phyloP scores from a whole-genome alignment of 2,797 vertebrate species.

The Leptatherina wallacei region DNA sequence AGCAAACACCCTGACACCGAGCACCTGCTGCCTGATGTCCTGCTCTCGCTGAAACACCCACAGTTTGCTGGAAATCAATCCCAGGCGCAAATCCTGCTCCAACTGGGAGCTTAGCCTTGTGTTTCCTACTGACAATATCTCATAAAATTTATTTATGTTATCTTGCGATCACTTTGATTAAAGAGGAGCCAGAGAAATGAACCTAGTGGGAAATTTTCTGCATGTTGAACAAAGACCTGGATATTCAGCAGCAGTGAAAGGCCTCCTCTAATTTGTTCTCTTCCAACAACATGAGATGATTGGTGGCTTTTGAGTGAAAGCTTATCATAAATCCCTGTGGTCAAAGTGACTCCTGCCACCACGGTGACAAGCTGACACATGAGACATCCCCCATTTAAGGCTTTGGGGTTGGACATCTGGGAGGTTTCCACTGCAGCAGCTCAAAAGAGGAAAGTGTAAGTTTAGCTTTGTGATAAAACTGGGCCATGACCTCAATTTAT shows the following conservation, averaged over 20 bases:
- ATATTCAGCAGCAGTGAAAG: background rate
- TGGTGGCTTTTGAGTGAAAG: constrained; percentile 15
- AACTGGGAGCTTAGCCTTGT: constrained; percentile 34
- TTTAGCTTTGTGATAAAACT: constrained; percentile 69
- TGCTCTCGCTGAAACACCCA: constrained; percentile 61
- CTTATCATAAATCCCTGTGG: constrained; percentile 35
- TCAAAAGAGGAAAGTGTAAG: constrained; percentile 77
- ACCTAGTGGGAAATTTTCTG: background rate
- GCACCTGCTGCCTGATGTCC: constrained; percentile 76
- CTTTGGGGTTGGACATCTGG: constrained; percentile 59
- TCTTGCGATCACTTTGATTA: constrained; percentile 8
- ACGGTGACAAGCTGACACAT: constrained; percentile 62
- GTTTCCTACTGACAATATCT: constrained; percentile 9
- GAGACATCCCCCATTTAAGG: constrained; percentile 76
- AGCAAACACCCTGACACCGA: constrained; percentile 70
- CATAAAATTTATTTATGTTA: constrained; percentile 12
- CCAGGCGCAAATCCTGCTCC: constrained; percentile 47
- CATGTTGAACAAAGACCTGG: background rate
- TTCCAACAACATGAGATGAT: constrained; percentile 6
- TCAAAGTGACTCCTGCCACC: constrained; percentile 51
- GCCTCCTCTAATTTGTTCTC: background rate
- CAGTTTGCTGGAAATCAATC: constrained; percentile 65
- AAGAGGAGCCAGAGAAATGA: background rate
- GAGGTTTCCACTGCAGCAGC: constrained; percentile 60
- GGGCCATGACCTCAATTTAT: constrained; percentile 58